These are phyloP conservation scores for Philaethria dido DNA, from an alignment of 2,888 invertebrate species.

Conservation along the genomic window DNA sequence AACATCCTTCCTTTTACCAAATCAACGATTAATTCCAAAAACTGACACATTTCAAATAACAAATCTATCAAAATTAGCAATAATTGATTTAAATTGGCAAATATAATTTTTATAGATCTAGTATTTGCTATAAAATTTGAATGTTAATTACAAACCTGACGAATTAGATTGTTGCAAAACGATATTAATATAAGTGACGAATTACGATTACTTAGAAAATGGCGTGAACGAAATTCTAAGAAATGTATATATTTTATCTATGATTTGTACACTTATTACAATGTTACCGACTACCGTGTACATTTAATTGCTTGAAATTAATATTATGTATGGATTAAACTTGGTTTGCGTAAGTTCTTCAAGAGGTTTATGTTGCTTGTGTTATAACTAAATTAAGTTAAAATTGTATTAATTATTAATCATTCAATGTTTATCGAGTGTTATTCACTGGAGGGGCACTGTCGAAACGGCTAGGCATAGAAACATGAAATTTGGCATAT, in stretches of 20 bases:
- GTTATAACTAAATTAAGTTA: too few species aligned
- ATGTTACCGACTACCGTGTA: background rate
- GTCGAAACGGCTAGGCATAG: too few species aligned
- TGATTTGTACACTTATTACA: background rate
- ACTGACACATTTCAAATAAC: conserved; percentile 12
- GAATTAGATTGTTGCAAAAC: conserved; percentile 13
- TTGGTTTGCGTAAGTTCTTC: background rate
- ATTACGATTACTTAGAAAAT: conserved; percentile 12
- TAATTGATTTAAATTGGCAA: conserved; percentile 22
- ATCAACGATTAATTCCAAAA: conserved; percentile 8
- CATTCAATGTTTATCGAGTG: too few species aligned
- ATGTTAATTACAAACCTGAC: conserved; percentile 23
- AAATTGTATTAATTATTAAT: too few species aligned
- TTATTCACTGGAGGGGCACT: too few species aligned
- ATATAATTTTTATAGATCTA: conserved; percentile 20
- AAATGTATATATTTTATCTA: background rate
- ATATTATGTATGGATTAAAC: background rate
- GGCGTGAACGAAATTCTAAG: background rate
- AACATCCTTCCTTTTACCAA: background rate
- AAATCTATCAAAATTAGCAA: conserved; percentile 19
- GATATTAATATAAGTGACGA: conserved; percentile 8
- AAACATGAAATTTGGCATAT: too few species aligned
- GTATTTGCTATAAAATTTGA: conserved; percentile 14
- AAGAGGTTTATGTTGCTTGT: too few species aligned
- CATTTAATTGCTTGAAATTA: conserved; percentile 1